Base-by-base conservation (phyloP, 2,797 vertebrate species). In the Chaunax sp. region DNA sequence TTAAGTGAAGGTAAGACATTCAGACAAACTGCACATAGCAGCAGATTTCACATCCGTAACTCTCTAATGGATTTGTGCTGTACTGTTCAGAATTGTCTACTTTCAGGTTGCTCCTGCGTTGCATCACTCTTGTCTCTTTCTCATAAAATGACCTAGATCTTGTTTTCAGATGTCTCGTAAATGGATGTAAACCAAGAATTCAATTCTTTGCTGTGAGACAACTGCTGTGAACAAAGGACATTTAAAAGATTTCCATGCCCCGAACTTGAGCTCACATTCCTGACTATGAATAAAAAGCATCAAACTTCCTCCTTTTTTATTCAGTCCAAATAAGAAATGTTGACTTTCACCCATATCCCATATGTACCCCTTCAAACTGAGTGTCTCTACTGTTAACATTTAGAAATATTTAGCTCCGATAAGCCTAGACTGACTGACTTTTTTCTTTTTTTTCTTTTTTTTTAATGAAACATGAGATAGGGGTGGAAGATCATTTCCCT, bases 1-100 rank as follows among this genome's bases (percentile, higher is more conserved):
- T 95, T 99, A 53, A 97, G 96, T 53, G 97, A 99, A 98, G 97
- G 97, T 99, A 96, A 87, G 74, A 33, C 23, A 8, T 50, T 51
- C 51, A 49, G 33, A 62, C 12, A 46, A 43, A 56, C 16, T 35
- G 28, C 40, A 63, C 33, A 16, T 25, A 58, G 33, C 30, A n/a
- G n/a, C n/a, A n/a, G n/a, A n/a, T n/a, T n/a, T n/a, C n/a, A n/a
- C n/a, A n/a, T 37, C 6, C 18, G 20, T 13, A 23, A 3, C n/a
- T 44, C 22, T 62, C 14, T 37, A 50, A 45, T 1, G 19, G 1
- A 6, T n/a, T n/a, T n/a, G n/a, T n/a, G n/a, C n/a, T n/a, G n/a
- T n/a, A n/a, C n/a, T n/a, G n/a, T n/a, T n/a, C n/a, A n/a, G n/a
- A n/a, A n/a, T n/a, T n/a, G n/a, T n/a, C 6, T 57, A 0, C 64